phyloP scores from a whole-genome alignment of 1,140 invertebrate genomes.

The Brachionus plicatilis region DNA sequence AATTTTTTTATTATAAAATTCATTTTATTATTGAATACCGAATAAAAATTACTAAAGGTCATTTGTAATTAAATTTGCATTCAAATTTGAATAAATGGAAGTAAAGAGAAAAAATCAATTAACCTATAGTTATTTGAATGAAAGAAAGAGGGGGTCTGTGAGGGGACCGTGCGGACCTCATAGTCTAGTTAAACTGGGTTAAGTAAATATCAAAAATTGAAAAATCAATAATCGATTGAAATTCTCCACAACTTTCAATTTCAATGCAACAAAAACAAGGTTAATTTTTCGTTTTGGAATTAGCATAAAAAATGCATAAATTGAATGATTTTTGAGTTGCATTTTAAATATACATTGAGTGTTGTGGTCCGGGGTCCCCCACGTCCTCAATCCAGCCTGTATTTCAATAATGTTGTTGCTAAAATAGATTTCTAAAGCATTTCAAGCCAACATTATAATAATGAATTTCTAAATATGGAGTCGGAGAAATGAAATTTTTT shows the following conservation, averaged over 20 bases:
- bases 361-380: background rate
- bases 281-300: background rate
- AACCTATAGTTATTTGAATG: background rate
- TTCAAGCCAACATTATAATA: conserved; percentile 6
- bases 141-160: background rate
- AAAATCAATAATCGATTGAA: conserved; percentile 26
- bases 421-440: conserved; percentile 19
- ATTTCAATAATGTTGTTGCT: conserved; percentile 4
- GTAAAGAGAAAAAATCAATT: background rate
- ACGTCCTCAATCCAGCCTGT: background rate
- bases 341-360: background rate
- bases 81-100: background rate
- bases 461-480: conserved; percentile 33
- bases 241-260: background rate
- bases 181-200: background rate
- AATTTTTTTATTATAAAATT: background rate
- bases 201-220: background rate
- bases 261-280: conserved; percentile 22
- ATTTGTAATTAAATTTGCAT: background rate
- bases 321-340: conserved; percentile 10
- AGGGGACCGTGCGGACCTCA: background rate
- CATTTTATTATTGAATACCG: background rate
- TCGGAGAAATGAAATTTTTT: background rate
- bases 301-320: background rate
- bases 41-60: background rate